Evolutionary conservation across 2,113 vertebrate species (phyloP), one percentile per base, ranked within the genome.

Genomic region (Pangasianodon gigas): DNA sequence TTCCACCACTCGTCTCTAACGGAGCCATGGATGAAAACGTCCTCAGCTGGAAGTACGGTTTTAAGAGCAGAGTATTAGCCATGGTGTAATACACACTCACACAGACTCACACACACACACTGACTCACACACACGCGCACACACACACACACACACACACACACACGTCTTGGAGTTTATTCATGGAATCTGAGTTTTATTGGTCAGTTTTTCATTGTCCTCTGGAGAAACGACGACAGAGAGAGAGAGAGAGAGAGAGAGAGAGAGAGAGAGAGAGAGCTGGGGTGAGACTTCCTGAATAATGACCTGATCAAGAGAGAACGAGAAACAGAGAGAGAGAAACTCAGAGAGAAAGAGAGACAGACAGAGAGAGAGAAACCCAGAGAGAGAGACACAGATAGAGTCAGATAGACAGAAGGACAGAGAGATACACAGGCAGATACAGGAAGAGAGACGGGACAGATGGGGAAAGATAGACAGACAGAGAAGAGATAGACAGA

Each of bases 101-200:
- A 18, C 69, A 37, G 32, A 18, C 69, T 18, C 69, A 37, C 69
- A 18, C 69, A 32, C 67, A 5, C 67, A 14, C 71, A 21, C 41
- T 9, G 18, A 44, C 37, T 8, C 71, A 71, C 69, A 74, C 32
- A 71, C 67, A 32, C 67, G 37, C 67, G 16, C 67, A 71, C 67
- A 69, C n/a, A 32, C n/a, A 74, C 69, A 74, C 74, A 77, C 74
- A 46, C 74, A 46, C 74, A 24, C 37, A 75, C 71, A 77, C 74
- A 77, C 74, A 46, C 74, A 77, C 37, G 6, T 7, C 18, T 74
- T 2, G 2, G 71, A 41, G 71, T 74, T 41, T 74, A 44, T 21
- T 74, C 71, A 21, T 44, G 2, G 71, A 74, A 37, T 21, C 29
- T 32, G 67, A 37, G 13, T 74, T 74, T 69, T 75, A 21, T 75